Conservation (phyloP, 2,888 invertebrate genomes). For the Antheraea yamamai region DNA sequence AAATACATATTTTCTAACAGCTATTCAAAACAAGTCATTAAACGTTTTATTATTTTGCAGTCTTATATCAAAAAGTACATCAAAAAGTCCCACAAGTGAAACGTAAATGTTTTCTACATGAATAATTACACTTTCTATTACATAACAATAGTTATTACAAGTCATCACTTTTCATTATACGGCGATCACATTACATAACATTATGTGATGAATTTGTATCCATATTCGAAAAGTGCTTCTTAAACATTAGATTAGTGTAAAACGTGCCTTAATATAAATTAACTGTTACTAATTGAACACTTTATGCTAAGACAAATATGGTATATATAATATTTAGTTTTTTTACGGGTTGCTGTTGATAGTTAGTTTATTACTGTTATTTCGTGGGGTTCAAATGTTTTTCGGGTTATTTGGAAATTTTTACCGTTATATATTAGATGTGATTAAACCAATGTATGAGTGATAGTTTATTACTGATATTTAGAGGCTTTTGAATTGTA, state of each 20-base stretch:
- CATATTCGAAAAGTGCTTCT: background rate
- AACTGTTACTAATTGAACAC: background rate
- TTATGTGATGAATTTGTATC: background rate
- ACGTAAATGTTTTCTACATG: background rate
- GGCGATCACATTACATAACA: background rate
- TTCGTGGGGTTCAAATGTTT: background rate
- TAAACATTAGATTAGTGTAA: background rate
- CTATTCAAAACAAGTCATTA: no score
- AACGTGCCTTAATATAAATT: slow-evolving; percentile 2
- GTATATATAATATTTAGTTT: background rate
- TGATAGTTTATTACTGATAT: no score
- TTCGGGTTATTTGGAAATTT: background rate
- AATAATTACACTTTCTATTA: background rate
- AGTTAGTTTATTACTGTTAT: background rate
- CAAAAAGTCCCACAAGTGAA: background rate
- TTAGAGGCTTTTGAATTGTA: no score
- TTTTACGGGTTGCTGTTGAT: background rate
- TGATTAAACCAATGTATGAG: no score
- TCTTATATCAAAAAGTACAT: no score
- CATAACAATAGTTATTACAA: background rate
- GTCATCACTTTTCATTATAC: background rate
- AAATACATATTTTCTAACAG: no score
- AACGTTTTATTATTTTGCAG: no score
- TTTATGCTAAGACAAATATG: background rate
- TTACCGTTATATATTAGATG: background rate